Conservation (phyloP, 2,113 vertebrate species). For the Hucho hucho region DNA sequence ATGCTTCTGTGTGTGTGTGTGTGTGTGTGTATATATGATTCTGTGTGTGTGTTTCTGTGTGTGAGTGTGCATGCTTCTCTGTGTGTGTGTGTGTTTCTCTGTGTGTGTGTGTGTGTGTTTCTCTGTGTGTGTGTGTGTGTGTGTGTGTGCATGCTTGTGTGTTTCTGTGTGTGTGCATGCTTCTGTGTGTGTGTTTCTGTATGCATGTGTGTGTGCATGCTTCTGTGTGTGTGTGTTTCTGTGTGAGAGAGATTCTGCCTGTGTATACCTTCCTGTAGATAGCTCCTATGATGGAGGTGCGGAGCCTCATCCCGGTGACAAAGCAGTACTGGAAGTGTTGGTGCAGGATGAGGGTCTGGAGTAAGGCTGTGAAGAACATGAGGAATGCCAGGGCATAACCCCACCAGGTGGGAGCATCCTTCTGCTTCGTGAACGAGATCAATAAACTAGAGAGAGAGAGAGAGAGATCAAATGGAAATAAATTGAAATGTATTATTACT, state of each 20-base stretch:
- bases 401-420: constrained; percentile 84
- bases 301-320: constrained; percentile 86
- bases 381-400: constrained; percentile 86
- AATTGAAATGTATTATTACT: no score
- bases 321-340: constrained; percentile 89
- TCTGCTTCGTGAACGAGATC: constrained; percentile 84
- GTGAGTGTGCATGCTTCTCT: no score
- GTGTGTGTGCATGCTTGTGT: no score
- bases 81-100: not conserved
- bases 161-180: no score
- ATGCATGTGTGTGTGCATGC: no score
- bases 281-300: constrained; percentile 83
- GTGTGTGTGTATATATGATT: no score
- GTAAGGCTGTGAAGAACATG: constrained; percentile 86
- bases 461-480: no score
- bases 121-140: not conserved
- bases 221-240: not conserved
- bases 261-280: constrained; percentile 90
- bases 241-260: not conserved
- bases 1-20: no score
- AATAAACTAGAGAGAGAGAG: constrained; percentile 73
- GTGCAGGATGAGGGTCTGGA: constrained; percentile 87
- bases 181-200: not conserved
- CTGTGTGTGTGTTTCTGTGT: no score
- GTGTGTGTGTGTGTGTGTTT: no score